These are phyloP conservation scores for Melipona bicolor DNA, from an alignment of 2,888 invertebrate species.

Conservation along the genomic window DNA sequence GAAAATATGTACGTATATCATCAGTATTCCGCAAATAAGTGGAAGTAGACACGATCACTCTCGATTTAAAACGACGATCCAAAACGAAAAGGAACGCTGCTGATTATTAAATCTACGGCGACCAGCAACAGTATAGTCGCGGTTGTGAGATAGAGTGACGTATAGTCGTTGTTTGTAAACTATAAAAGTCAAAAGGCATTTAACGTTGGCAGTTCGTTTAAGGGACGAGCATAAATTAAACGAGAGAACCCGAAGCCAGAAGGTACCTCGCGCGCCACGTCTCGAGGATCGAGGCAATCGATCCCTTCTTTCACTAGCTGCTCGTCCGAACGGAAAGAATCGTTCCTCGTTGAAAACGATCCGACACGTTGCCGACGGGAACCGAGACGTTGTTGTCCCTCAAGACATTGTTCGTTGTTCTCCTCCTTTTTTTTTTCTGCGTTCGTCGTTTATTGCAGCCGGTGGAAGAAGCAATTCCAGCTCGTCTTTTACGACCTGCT, in stretches of 20 bases:
- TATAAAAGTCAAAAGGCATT: background rate
- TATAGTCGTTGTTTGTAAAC: slow-evolving; percentile 13
- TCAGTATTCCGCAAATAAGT: too few species aligned
- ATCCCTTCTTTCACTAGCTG: background rate
- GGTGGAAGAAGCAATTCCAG: background rate
- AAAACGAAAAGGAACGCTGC: background rate
- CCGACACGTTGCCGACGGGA: background rate
- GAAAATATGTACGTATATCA: too few species aligned
- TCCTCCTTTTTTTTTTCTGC: background rate
- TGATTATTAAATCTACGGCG: background rate
- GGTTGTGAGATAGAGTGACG: background rate
- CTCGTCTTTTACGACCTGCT: slow-evolving; percentile 19
- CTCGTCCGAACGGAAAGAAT: background rate
- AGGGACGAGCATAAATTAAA: slow-evolving; percentile 14
- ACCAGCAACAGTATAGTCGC: background rate
- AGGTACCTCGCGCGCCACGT: background rate
- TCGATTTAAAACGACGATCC: too few species aligned
- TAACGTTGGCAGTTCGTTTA: slow-evolving; percentile 2
- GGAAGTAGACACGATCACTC: too few species aligned
- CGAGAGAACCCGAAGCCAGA: background rate
- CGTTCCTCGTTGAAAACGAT: background rate
- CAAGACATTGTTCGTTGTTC: too few species aligned
- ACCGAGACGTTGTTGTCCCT: background rate
- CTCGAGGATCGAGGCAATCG: slow-evolving; percentile 16
- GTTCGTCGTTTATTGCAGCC: background rate